Base-by-base conservation (phyloP, 2,113 vertebrate genomes). In the Chelonoidis abingdonii region DNA sequence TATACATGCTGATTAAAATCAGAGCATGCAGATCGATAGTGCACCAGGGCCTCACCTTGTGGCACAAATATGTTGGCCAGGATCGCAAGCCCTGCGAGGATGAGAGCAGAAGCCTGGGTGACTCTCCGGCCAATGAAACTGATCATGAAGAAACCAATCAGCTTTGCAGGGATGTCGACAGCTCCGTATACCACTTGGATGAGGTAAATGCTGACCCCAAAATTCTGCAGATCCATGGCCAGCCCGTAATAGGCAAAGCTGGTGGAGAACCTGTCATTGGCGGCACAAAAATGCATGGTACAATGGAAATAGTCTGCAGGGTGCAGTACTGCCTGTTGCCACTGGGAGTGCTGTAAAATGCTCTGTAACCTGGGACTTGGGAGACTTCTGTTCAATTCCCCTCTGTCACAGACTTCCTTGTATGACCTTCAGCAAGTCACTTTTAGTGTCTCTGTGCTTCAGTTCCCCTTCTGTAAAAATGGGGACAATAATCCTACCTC, bases 161-260 rank as follows among this genome's bases (percentile, higher is more conserved):
- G n/a, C 88, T 99, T 99, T 90, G 99, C 98, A 0, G 99, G 99
- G 95, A 99, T 62, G 90, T 99, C 99, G 44, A 99, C 98, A 0
- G 97, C 98, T 31, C 98, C 98, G n/a, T 99, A 99, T 94, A 99
- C 98, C 78, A 99, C 89, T 96, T 99, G 99, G 62, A 99, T 98
- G 59, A 99, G 96, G 97, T 99, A 99, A 85, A 99, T 98, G 96
- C 97, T 98, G 65, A 99, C 98, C 78, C 98, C 98, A 41, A 99
- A 99, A 94, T 98, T 98, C 97, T 99, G 99, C 56, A 99, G 96
- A 94, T 99, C 99, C 98, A 99, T 99, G 3, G 98, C 98, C 92
- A 99, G 91, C 84, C 99, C 99, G 1, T 99, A 99, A 95, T 99
- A 99, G 0, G 99, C 98, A 95, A 99, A 99, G 92, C 98, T 99